These are phyloP conservation scores for Fregata magnificens DNA, from an alignment of 2,113 vertebrate genomes.

Conservation along the genomic window DNA sequence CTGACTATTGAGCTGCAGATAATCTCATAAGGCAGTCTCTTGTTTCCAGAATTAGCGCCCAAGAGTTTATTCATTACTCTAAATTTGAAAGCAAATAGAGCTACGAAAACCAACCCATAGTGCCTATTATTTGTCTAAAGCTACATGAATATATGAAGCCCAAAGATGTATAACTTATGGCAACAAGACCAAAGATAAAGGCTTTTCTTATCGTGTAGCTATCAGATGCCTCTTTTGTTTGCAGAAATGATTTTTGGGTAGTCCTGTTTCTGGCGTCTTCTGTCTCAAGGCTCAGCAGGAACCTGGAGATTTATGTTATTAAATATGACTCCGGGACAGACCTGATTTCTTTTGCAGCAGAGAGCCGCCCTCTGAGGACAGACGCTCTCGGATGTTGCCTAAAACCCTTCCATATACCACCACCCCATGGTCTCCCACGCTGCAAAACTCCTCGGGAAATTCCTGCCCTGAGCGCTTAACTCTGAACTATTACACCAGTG, in stretches of 20 bases:
- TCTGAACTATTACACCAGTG: not conserved
- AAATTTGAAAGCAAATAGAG: constrained; percentile 36
- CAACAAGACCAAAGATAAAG: not conserved
- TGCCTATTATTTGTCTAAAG: not conserved
- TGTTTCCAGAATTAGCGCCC: constrained; percentile 33
- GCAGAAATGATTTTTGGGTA: not conserved
- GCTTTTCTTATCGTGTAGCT: not conserved
- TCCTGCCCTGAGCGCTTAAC: not conserved
- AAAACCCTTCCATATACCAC: not conserved
- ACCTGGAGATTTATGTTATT: not conserved
- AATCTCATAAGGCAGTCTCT: constrained; percentile 44
- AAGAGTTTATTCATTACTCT: constrained; percentile 37
- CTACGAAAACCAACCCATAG: not conserved
- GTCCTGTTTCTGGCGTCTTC: not conserved
- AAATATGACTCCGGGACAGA: not conserved
- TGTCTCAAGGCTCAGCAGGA: not conserved
- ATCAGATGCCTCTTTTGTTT: not conserved
- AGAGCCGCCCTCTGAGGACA: not conserved
- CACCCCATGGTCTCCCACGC: not conserved
- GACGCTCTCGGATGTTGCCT: not conserved
- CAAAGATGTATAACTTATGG: not conserved
- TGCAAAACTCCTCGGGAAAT: not conserved
- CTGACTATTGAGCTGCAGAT: constrained; percentile 44
- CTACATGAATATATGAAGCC: not conserved
- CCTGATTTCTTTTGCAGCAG: not conserved